phyloP scores from a whole-genome alignment of 2,888 invertebrate genomes.

The Lathronympha strigana region DNA sequence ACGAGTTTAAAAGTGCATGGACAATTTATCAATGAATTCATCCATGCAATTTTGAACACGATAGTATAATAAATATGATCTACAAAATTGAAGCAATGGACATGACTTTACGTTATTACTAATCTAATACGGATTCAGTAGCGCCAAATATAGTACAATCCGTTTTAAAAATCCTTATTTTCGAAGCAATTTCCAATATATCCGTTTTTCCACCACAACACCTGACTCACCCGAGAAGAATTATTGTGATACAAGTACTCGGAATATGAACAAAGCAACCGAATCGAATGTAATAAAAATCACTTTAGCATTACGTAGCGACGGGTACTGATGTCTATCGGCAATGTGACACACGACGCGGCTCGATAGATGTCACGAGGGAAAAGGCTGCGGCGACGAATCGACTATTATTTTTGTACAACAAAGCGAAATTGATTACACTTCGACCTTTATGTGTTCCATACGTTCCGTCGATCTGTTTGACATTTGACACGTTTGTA shows the following conservation, averaged over 20 bases:
- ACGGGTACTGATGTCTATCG: slow-evolving; percentile 81
- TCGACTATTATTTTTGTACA: slow-evolving; percentile 78
- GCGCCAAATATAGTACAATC: slow-evolving; percentile 22
- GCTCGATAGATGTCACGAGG: slow-evolving; percentile 76
- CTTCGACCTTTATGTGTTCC: slow-evolving; percentile 37
- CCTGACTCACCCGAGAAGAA: slow-evolving; percentile 59
- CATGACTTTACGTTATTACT: slow-evolving; percentile 25
- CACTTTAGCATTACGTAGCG: slow-evolving; percentile 78
- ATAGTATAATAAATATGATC: too few relatives aligned
- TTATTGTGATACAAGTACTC: slow-evolving; percentile 65
- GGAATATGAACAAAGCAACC: slow-evolving; percentile 79
- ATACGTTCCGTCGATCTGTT: slow-evolving; percentile 25
- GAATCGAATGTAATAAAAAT: slow-evolving; percentile 83
- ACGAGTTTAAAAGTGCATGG: too few relatives aligned
- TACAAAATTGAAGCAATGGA: neutral
- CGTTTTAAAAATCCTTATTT: slow-evolving; percentile 20
- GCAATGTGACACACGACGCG: slow-evolving; percentile 79
- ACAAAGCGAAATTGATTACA: slow-evolving; percentile 75
- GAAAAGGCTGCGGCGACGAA: slow-evolving; percentile 70
- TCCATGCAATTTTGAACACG: too few relatives aligned
- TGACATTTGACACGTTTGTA: slow-evolving; percentile 22
- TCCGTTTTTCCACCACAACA: slow-evolving; percentile 65
- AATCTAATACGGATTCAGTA: slow-evolving; percentile 19
- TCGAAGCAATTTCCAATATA: slow-evolving; percentile 51
- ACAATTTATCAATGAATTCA: too few relatives aligned